Conservation (phyloP, 2,888 invertebrate genomes). For the Pyrgus malvae region DNA sequence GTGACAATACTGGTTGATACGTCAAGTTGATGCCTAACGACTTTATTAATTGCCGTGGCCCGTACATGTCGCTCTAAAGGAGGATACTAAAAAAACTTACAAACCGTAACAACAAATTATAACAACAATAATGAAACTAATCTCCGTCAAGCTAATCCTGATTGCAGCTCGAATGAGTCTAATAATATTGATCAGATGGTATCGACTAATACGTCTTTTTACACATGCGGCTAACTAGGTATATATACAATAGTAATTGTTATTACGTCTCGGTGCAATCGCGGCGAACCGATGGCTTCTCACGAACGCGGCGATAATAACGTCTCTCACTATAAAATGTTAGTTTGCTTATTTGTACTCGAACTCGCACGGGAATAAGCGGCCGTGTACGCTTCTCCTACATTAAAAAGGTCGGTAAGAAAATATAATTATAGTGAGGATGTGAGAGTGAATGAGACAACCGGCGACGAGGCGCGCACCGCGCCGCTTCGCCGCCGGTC, state of each 20-base stretch:
- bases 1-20: no score
- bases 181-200: slow-evolving; percentile 79
- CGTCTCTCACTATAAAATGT: slow-evolving; percentile 72
- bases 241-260: slow-evolving; percentile 75
- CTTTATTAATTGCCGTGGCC: slow-evolving; percentile 43
- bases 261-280: slow-evolving; percentile 70
- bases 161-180: slow-evolving; percentile 76
- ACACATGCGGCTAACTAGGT: slow-evolving; percentile 78
- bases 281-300: slow-evolving; percentile 81
- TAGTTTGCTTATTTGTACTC: slow-evolving; percentile 63
- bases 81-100: slow-evolving; percentile 67
- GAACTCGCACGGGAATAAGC: slow-evolving; percentile 75
- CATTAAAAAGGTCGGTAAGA: slow-evolving; percentile 78
- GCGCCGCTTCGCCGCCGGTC: slow-evolving; percentile 61
- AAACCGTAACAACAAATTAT: slow-evolving; percentile 63
- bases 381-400: slow-evolving; percentile 79
- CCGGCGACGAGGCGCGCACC: slow-evolving; percentile 61
- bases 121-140: slow-evolving; percentile 76
- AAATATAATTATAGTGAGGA: slow-evolving; percentile 81
- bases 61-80: slow-evolving; percentile 56
- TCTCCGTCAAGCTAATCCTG: slow-evolving; percentile 69
- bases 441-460: slow-evolving; percentile 75
- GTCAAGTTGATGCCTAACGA: no score
- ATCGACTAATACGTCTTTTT: slow-evolving; percentile 64
- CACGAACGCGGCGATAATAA: slow-evolving; percentile 76